A percentile compares a stretch with the other conserved stretches of the same genome.
These are phyloP conservation scores for Anisognathus igniventris DNA, from an alignment of 2,797 vertebrate species.

Conservation along the genomic window DNA sequence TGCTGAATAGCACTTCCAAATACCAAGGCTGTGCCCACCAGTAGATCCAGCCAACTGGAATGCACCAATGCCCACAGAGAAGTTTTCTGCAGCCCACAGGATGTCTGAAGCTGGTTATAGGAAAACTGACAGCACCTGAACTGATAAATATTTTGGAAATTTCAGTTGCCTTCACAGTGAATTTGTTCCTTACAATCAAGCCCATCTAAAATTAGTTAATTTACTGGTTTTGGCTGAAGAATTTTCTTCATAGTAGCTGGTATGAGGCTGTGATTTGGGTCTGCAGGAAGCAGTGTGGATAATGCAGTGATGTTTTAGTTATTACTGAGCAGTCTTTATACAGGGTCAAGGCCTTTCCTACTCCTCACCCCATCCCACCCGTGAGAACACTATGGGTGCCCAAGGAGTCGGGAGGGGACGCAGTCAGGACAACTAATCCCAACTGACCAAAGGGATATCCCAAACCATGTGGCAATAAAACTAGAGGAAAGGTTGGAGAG, in stretches of 20 bases:
- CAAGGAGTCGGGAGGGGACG: not conserved
- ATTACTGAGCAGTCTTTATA: not conserved
- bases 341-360: not conserved
- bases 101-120: not conserved
- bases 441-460: not conserved
- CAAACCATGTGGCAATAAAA: not conserved
- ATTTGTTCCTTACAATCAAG: not conserved
- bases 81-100: not conserved
- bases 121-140: not conserved
- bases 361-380: not conserved
- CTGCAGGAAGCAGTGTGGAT: not conserved
- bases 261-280: not conserved
- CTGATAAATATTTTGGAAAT: not conserved
- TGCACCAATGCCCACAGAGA: fast-evolving
- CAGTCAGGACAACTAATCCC: not conserved
- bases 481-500: not conserved
- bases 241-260: not conserved
- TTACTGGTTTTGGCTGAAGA: not conserved
- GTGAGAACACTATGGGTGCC: not conserved
- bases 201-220: not conserved
- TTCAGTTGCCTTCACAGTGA: not conserved
- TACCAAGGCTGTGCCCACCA: not conserved
- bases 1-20: not conserved
- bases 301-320: not conserved
- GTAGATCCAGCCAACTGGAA: not conserved